Base-by-base conservation (phyloP, 2,888 invertebrate species). In the Drosophila rubida region DNA sequence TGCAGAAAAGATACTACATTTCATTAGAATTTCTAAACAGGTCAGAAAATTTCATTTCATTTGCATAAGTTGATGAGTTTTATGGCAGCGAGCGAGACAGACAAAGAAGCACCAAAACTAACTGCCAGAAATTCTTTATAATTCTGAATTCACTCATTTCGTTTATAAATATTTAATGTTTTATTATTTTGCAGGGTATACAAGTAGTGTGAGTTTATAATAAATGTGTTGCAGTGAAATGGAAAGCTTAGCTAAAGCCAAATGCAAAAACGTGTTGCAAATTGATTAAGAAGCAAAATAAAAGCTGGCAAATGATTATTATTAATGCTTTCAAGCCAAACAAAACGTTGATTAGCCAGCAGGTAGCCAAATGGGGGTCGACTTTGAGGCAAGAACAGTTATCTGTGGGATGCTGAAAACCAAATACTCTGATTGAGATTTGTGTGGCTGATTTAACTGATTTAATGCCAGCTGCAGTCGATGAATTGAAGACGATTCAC, bases 1-100 rank as follows among this genome's bases (percentile, higher is more conserved):
- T 37, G 39, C 42, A 44, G 37, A 51, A 59, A 45, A 41, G n/a
- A 30, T 45, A 45, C n/a, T 27, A 50, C 45, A 48, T 62, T 86
- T 79, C 86, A 80, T 82, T 82, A 82, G 83, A 80, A 80, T 82
- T 72, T 82, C 51, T 62, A 76, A 85, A 49, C 49, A 65, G 66
- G 27, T 6, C 53, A 54, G 55, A 54, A 50, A 71, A 75, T 60
- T 57, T 58, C 51, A 62, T 75, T 82, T 78, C 50, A 77, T 75
- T 77, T 77, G 77, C 74, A 77, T 74, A 71, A 71, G 44, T 41
- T 53, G 48, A 37, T 49, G 66, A 61, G 71, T 74, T 49, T 39
- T 39, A 39, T 39, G 50, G 49, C 70, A 72, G 32, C n/a, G 44
- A 72, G 55, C 7, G 16, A 59, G 37, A 11, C 13, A 39, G 19